Conservation (phyloP, 2,113 vertebrate genomes). For the Sinocyclocheilus grahami region DNA sequence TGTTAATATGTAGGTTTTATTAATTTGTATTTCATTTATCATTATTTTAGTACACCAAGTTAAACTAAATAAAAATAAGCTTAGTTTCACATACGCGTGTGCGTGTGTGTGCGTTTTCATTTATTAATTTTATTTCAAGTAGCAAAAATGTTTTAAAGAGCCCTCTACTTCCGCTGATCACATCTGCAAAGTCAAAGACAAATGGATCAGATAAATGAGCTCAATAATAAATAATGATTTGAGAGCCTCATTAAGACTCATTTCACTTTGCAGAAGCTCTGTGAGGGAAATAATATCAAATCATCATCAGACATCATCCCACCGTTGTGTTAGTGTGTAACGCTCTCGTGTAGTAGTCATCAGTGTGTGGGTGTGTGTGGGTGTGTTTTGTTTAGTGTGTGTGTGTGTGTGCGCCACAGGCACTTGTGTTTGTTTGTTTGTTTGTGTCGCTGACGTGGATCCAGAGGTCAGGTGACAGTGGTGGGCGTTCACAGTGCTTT, state of each 20-base stretch:
- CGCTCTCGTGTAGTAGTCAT: neutral
- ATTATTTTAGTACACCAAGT: too few relatives aligned
- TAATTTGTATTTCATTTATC: too few relatives aligned
- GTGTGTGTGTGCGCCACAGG: neutral
- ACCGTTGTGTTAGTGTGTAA: neutral
- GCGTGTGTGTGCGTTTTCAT: too few relatives aligned
- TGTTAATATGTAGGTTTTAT: too few relatives aligned
- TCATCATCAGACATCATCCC: neutral
- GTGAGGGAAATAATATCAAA: neutral
- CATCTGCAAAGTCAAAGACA: neutral
- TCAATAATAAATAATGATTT: neutral
- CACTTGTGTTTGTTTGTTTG: neutral
- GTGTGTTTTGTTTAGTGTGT: neutral
- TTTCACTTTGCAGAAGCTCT: neutral
- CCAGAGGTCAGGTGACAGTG: neutral
- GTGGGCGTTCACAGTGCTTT: neutral
- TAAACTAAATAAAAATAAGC: too few relatives aligned
- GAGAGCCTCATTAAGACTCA: neutral
- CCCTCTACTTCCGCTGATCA: neutral
- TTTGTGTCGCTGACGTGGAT: neutral
- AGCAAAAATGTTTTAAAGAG: too few relatives aligned
- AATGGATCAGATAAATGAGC: neutral
- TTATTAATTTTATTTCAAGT: too few relatives aligned
- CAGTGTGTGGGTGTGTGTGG: neutral
- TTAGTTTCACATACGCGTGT: too few relatives aligned